Evolutionary conservation across 2,888 invertebrate species (phyloP), one percentile per base, ranked within the genome.

Genomic region (Chrysina gloriosa): DNA sequence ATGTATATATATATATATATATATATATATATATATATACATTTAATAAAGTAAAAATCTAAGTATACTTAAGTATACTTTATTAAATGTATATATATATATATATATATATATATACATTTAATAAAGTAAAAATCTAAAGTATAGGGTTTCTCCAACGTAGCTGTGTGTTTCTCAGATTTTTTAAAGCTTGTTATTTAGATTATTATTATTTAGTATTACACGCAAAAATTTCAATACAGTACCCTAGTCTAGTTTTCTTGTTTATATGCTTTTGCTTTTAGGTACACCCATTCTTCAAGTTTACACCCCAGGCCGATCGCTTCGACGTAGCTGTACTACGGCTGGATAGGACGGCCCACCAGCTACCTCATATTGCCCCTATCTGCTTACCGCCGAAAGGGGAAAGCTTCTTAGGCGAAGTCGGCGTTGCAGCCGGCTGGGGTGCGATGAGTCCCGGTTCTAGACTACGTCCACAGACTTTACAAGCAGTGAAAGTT

Each of bases 301-400:
- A 93, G 84, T 96, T 96, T 82, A 96, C 96, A 0, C 96, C 96
- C 0, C 96, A 95, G 83, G 95, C 95, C 0, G 93, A 93, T 79
- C 86, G 96, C 69, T 96, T 94, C 80, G 96, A 96, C 80, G 95
- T 96, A 6, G 96, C 96, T 3, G 96, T 96, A 0, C 84, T 96
- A 70, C 90, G 93, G 50, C 84, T 96, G 76, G 96, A 96, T 79
- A 86, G 95, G 70, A 92, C 92, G 52, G 95, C 96, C n/a, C 94
- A 94, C 78, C 93, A 92, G 74, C 91, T 95, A 89, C 93, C 94
- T 2, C 94, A 95, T 84, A 95, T 95, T 77, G 91, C 94, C 5
- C 96, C 96, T 31, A 95, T 96, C 76, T 96, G 96, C 82, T 84
- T 96, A 63, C 96, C 96, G 0, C 93, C 94, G 74, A 93, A 95